phyloP scores from a whole-genome alignment of 1,140 invertebrate species.

The Drosophila repletoides region DNA sequence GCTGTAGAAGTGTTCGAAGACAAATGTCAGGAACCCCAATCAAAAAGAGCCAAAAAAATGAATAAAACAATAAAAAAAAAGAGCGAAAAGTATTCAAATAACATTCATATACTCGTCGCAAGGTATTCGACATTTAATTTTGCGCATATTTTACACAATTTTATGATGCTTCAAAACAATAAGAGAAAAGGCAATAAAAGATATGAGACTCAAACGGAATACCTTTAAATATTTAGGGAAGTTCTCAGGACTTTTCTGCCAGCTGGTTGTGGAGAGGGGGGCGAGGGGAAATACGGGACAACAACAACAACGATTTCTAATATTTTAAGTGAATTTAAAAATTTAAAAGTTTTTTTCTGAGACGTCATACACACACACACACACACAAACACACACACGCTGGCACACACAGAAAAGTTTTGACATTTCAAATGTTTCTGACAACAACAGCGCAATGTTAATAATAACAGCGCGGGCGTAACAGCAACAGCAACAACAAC shows the following conservation, averaged over 20 bases:
- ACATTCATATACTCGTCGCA: conserved; percentile 17
- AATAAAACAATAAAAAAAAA: conserved; percentile 14
- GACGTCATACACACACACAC: conserved; percentile 13
- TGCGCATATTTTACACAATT: conserved; percentile 18
- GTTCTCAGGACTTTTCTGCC: conserved; percentile 19
- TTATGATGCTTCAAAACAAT: conserved; percentile 5
- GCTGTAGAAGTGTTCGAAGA: neutral
- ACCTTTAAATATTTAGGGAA: conserved; percentile 66
- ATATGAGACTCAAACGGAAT: conserved; percentile 24
- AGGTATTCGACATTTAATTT: conserved; percentile 38
- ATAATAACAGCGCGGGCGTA: conserved; percentile 68
- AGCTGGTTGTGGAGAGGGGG: neutral
- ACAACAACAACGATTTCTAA: conserved; percentile 45
- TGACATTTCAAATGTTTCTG: conserved; percentile 79
- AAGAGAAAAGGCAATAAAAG: conserved; percentile 21
- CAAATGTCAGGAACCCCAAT: conserved; percentile 21
- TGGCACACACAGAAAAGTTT: conserved; percentile 53
- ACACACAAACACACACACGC: conserved; percentile 1
- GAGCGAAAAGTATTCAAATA: conserved; percentile 24
- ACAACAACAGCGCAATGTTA: conserved; percentile 63
- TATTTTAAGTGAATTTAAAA: conserved; percentile 79
- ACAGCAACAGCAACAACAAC: conserved; percentile 34
- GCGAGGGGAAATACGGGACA: too few species aligned
- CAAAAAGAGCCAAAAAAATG: conserved; percentile 5
- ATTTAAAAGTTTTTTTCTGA: conserved; percentile 53